A percentile compares a stretch with the other conserved stretches of the same genome.
These are phyloP conservation scores for Nycticebus coucang DNA, from an alignment of 2,113 vertebrate genomes.

Conservation along the genomic window DNA sequence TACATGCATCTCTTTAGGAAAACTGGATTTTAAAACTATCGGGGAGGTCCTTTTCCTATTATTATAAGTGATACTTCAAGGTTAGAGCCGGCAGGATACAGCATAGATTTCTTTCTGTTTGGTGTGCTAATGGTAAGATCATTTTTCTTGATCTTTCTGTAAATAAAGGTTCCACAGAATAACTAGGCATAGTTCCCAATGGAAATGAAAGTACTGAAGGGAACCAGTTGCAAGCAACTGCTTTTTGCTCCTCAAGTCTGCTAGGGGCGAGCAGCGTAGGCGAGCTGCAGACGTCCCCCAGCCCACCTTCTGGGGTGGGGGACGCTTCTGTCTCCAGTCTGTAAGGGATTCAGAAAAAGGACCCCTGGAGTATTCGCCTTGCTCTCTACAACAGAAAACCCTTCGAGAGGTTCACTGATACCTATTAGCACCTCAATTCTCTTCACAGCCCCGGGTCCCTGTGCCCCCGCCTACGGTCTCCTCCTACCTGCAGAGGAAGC, in stretches of 20 bases:
- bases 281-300: no score
- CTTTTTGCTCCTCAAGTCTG: not conserved
- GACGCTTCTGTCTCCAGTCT: not conserved
- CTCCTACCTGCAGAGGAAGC: constrained; percentile 94
- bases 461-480: not conserved
- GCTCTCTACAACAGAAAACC: not conserved
- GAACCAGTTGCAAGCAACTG: not conserved
- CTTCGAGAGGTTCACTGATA: not conserved
- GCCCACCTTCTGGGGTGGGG: no score
- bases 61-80: not conserved
- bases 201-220: not conserved
- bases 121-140: not conserved
- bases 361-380: not conserved
- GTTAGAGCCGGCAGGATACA: not conserved
- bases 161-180: not conserved
- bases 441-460: not conserved
- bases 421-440: not conserved
- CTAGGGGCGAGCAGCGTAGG: not conserved
- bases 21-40: not conserved
- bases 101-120: not conserved
- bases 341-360: not conserved
- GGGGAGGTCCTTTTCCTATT: not conserved
- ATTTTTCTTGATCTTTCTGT: not conserved
- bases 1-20: not conserved
- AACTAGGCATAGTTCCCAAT: not conserved